These are phyloP conservation scores for Caenorhabditis inopinata DNA, from an alignment of 1,140 invertebrate species.

Conservation along the genomic window DNA sequence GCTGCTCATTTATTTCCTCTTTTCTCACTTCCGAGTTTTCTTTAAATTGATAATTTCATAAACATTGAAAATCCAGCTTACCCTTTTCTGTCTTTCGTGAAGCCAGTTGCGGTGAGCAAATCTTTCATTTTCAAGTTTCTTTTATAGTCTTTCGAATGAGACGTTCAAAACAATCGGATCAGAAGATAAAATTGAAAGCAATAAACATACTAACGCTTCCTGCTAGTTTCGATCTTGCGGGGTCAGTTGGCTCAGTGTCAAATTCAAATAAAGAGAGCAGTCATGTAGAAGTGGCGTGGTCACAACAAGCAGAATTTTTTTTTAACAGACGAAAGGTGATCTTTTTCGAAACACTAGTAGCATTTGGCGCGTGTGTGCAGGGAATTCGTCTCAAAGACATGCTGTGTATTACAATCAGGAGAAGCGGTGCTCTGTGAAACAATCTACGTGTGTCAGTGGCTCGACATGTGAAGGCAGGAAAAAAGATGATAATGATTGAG, in stretches of 20 bases:
- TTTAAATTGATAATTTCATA: no score
- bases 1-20: no score
- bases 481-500: conserved; percentile 18
- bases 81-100: neutral
- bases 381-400: neutral
- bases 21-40: no score
- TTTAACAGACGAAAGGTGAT: neutral
- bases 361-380: neutral
- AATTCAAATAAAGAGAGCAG: neutral
- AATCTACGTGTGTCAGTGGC: conserved; percentile 7
- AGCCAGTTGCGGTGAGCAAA: neutral
- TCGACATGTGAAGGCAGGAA: conserved; percentile 13
- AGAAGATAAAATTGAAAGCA: no score
- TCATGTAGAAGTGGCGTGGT: neutral
- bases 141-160: no score
- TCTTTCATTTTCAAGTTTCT: neutral
- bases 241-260: neutral
- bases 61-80: no score
- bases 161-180: no score
- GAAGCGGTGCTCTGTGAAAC: neutral
- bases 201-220: no score
- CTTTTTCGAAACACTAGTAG: neutral
- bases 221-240: neutral
- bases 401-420: conserved; percentile 19
- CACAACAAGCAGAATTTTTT: neutral